Evolutionary conservation across 2,888 invertebrate genomes (phyloP).

Genomic region (Aporophyla nigra): DNA sequence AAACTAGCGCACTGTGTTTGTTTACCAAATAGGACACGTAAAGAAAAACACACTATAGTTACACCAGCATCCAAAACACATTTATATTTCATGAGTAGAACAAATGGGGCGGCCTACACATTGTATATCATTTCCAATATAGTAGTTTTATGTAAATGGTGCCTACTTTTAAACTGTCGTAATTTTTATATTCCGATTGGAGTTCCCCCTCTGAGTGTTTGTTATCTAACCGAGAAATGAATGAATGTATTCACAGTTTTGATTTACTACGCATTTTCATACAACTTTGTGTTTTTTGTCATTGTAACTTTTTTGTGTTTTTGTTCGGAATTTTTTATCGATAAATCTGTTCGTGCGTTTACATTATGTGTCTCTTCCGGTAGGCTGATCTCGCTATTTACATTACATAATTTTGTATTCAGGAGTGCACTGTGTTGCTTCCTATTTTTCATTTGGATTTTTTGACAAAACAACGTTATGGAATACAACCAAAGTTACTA

Average conservation of each 20-base stretch:
- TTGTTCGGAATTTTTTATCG: constrained; percentile 58
- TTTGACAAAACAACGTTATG: no score
- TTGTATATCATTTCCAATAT: constrained; percentile 87
- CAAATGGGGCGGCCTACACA: constrained; percentile 80
- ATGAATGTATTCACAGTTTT: constrained; percentile 86
- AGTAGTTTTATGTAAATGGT: constrained; percentile 90
- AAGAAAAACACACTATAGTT: constrained; percentile 10
- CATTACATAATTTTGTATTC: background rate
- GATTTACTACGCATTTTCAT: constrained; percentile 85
- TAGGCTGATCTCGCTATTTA: background rate
- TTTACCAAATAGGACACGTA: background rate
- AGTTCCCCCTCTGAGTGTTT: constrained; percentile 86
- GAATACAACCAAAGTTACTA: background rate
- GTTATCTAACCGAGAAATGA: constrained; percentile 86
- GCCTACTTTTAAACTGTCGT: constrained; percentile 91
- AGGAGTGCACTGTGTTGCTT: no score
- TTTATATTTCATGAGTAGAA: constrained; percentile 79
- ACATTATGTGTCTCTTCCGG: constrained; percentile 8
- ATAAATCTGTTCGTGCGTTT: constrained; percentile 48
- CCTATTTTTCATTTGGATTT: no score
- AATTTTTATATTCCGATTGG: constrained; percentile 90
- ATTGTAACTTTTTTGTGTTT: constrained; percentile 62
- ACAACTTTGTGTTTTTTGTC: constrained; percentile 71
- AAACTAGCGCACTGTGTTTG: background rate
- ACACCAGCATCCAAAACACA: constrained; percentile 59